These are phyloP conservation scores for Chymomyza costata DNA, from an alignment of 1,140 invertebrate genomes.

Conservation along the genomic window DNA sequence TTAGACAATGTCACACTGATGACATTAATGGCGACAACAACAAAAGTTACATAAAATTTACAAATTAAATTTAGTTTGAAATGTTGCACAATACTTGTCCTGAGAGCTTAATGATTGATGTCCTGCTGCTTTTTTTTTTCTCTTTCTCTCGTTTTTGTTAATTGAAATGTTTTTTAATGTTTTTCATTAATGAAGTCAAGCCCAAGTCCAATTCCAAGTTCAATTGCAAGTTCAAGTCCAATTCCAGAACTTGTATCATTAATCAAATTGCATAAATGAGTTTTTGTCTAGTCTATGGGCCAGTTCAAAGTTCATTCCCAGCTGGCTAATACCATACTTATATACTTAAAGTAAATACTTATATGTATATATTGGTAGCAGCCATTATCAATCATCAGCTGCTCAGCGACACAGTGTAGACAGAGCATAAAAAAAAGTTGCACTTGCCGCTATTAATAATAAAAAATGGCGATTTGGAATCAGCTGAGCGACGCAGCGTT, in stretches of 20 bases:
- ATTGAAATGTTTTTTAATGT: conserved; percentile 5
- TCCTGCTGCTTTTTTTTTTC: conserved; percentile 6
- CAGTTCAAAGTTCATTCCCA: not conserved
- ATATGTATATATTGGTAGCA: too few species aligned
- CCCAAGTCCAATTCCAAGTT: too few species aligned
- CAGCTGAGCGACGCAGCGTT: too few species aligned
- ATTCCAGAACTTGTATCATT: conserved; percentile 32
- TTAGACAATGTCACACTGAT: conserved; percentile 10
- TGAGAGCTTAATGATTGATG: conserved; percentile 46
- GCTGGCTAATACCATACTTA: too few species aligned
- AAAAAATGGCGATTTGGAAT: too few species aligned
- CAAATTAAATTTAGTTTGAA: conserved; percentile 43
- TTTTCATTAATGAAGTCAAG: too few species aligned
- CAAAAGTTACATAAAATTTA: conserved; percentile 51
- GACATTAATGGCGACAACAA: conserved; percentile 29
- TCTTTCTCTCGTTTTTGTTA: conserved; percentile 13
- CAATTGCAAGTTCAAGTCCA: not conserved
- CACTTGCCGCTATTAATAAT: too few species aligned
- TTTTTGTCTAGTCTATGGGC: conserved; percentile 14
- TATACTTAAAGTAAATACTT: too few species aligned
- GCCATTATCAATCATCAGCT: too few species aligned
- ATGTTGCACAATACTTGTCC: not conserved
- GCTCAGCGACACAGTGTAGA: too few species aligned
- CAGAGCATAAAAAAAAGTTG: too few species aligned
- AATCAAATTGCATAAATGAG: conserved; percentile 54